A percentile compares a stretch with the other conserved stretches of the same genome.
Evolutionary conservation across 2,888 invertebrate genomes (phyloP).

Genomic region (Mermis nigrescens): DNA sequence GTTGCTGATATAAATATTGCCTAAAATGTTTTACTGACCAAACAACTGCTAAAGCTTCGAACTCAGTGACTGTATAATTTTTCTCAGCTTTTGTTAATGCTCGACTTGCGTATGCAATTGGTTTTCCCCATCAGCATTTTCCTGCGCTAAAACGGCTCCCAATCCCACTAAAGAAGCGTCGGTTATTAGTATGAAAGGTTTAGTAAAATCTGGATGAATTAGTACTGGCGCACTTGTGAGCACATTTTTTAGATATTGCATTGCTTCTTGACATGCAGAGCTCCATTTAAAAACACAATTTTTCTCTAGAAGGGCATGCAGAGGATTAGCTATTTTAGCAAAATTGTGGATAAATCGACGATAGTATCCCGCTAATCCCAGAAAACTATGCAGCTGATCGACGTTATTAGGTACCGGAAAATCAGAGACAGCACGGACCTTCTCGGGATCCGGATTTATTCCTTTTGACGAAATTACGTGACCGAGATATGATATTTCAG

Average conservation of each 20-base stretch:
- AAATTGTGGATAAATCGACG: conserved; percentile 14
- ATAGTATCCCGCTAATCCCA: conserved; percentile 18
- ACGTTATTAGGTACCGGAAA: conserved; percentile 5
- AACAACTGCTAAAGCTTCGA: conserved; percentile 19
- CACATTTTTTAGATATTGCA: conserved; percentile 10
- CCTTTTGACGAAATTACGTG: not conserved
- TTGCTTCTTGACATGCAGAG: conserved; percentile 10
- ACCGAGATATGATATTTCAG: not conserved
- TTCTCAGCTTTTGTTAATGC: too few species aligned
- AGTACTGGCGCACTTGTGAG: conserved; percentile 16
- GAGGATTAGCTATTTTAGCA: conserved; percentile 15
- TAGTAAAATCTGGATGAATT: conserved; percentile 17
- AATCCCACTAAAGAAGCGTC: conserved; percentile 22
- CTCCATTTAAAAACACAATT: conserved; percentile 15
- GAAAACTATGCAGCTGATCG: conserved; percentile 15
- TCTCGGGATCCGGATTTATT: not conserved
- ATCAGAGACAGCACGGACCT: not conserved
- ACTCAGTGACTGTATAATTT: conserved; percentile 18
- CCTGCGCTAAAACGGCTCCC: conserved; percentile 20
- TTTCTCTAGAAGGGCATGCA: conserved; percentile 18
- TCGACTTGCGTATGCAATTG: conserved; percentile 20
- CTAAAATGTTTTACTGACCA: conserved; percentile 14
- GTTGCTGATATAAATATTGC: conserved; percentile 9
- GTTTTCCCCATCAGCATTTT: conserved; percentile 13
- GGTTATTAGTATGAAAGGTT: conserved; percentile 11